Conservation (phyloP, 1,140 invertebrate species). For the Lepidostoma basale region DNA sequence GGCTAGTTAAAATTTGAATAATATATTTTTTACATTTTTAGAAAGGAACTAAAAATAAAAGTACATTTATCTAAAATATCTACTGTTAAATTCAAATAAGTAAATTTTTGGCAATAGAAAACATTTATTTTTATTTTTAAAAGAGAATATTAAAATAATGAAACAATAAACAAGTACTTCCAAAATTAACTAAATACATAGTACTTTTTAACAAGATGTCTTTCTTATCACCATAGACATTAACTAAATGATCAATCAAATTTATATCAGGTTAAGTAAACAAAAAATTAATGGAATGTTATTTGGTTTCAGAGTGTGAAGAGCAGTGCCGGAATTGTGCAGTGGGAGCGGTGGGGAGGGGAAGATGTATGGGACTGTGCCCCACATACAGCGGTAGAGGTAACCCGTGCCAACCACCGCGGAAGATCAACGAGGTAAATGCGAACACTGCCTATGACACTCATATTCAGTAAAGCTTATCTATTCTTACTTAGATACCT, state of each 20-base stretch:
- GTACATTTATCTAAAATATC: no score
- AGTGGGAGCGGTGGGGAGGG: conserved; percentile 15
- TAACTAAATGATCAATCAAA: not conserved
- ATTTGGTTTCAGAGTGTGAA: conserved; percentile 23
- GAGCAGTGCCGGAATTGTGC: conserved; percentile 21
- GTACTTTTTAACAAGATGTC: not conserved
- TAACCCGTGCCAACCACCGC: conserved; percentile 23
- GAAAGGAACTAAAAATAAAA: no score
- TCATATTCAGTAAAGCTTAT: not conserved
- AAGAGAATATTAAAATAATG: not conserved
- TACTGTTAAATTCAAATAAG: no score
- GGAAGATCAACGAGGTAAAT: conserved; percentile 23
- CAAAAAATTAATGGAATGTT: not conserved
- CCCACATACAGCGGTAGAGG: not conserved
- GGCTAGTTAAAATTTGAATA: no score
- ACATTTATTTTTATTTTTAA: not conserved
- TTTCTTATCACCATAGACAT: no score
- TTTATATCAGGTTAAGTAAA: not conserved
- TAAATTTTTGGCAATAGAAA: no score
- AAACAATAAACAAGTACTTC: not conserved
- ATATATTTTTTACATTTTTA: no score
- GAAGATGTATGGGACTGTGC: conserved; percentile 29
- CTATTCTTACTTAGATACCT: not conserved
- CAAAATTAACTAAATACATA: not conserved
- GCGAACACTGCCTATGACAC: not conserved